These are phyloP conservation scores for Brachionus manjavacas DNA, from an alignment of 1,140 invertebrate genomes.

Conservation along the genomic window DNA sequence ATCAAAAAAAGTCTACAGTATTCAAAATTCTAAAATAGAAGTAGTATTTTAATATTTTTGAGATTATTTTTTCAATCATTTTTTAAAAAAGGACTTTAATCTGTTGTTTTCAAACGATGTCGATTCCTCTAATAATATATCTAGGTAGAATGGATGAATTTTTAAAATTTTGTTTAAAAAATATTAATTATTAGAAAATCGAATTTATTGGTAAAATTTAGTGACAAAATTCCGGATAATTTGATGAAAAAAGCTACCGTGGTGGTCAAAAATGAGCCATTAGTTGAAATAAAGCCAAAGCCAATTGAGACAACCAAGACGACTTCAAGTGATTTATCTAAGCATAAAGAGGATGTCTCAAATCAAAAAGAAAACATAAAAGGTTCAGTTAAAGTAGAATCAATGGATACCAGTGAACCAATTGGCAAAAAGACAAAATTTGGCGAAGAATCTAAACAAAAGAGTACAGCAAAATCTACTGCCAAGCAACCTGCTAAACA, in stretches of 20 bases:
- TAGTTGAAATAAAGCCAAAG: constrained; percentile 1
- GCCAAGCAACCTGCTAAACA: constrained; percentile 10
- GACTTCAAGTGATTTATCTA: constrained; percentile 3
- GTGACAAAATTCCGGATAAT: background rate
- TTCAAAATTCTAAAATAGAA: constrained; percentile 25
- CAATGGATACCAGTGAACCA: background rate
- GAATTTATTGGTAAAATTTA: background rate
- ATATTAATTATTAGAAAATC: background rate
- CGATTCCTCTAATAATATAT: background rate
- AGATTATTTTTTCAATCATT: background rate
- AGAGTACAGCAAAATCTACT: background rate
- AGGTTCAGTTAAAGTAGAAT: constrained; percentile 10
- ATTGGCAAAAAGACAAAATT: background rate
- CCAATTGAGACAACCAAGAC: background rate
- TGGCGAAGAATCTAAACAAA: background rate
- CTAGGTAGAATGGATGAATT: background rate
- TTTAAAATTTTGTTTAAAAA: no score
- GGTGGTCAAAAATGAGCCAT: background rate
- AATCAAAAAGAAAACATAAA: constrained; percentile 39
- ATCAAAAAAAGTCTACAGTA: background rate
- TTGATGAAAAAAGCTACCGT: background rate
- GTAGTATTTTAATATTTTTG: background rate
- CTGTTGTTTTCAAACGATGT: background rate
- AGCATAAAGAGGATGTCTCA: background rate
- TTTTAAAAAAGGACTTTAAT: background rate